Evolutionary conservation across 23 tunicate genomes (phyloP).

Genomic region (Corella eumyota): DNA sequence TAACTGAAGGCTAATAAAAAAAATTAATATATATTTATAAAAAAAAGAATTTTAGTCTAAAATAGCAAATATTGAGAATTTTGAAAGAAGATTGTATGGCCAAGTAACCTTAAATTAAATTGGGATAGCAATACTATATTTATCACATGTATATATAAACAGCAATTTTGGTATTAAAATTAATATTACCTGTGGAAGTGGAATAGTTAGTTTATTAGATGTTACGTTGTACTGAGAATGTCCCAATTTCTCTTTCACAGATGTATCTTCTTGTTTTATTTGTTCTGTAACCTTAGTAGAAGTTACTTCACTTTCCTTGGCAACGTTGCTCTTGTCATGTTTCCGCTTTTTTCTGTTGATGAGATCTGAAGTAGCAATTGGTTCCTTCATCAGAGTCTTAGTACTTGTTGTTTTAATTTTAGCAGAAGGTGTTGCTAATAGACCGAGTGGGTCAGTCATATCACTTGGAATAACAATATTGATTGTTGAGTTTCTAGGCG

Average conservation of each 20-base stretch:
- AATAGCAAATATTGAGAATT: not conserved
- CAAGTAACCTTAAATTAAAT: too few relatives aligned
- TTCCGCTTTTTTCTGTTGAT: conserved; percentile 1
- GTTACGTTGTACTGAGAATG: too few relatives aligned
- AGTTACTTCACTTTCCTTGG: too few relatives aligned
- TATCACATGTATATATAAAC: too few relatives aligned
- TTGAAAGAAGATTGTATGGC: too few relatives aligned
- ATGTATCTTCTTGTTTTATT: too few relatives aligned
- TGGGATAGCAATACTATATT: too few relatives aligned
- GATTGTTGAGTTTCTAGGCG: conserved; percentile 71
- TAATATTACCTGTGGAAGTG: too few relatives aligned
- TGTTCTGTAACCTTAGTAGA: too few relatives aligned
- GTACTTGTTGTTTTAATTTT: not conserved
- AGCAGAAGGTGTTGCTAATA: conserved; percentile 7
- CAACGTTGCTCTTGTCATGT: not conserved
- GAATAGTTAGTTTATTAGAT: too few relatives aligned
- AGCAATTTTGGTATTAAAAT: too few relatives aligned
- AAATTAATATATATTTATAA: not conserved
- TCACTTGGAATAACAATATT: conserved; percentile 69
- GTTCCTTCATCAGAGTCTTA: not conserved
- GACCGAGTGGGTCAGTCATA: conserved; percentile 84
- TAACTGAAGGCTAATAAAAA: conserved; percentile 5
- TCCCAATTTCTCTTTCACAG: too few relatives aligned
- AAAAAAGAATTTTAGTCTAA: not conserved
- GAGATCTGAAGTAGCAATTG: not conserved